phyloP scores from a whole-genome alignment of 2,113 vertebrate genomes.

The Campylomormyrus numenius region DNA sequence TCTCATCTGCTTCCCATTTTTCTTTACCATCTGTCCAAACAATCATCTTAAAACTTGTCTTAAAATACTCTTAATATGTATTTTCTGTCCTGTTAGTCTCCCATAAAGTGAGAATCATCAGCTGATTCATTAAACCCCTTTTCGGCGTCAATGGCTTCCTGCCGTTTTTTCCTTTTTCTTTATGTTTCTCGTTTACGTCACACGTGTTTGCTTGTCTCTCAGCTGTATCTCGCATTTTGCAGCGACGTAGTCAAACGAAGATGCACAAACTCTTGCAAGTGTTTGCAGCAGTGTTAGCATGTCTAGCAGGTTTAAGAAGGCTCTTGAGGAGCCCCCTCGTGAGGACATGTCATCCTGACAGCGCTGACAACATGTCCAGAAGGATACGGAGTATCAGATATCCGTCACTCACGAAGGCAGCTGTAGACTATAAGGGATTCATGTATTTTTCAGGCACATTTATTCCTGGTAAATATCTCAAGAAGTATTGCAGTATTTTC shows the following conservation, averaged over 20 bases:
- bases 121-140: not conserved
- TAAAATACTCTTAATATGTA: not conserved
- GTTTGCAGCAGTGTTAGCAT: not conserved
- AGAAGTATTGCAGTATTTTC: not conserved
- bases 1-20: not conserved
- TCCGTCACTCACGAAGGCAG: not conserved
- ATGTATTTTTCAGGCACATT: not conserved
- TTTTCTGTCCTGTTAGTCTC: not conserved
- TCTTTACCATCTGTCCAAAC: not conserved
- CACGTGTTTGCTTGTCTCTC: not conserved
- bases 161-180: not conserved
- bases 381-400: not conserved
- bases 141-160: not conserved
- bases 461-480: not conserved
- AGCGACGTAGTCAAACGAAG: not conserved
- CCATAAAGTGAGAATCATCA: not conserved
- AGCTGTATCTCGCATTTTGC: not conserved
- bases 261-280: not conserved
- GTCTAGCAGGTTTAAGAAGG: conserved; percentile 9
- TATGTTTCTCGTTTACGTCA: not conserved
- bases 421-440: not conserved
- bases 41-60: not conserved
- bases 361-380: not conserved
- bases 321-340: not conserved
- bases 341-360: not conserved